Conservation (phyloP, 2,797 vertebrate genomes). For the Thamnophis elegans region DNA sequence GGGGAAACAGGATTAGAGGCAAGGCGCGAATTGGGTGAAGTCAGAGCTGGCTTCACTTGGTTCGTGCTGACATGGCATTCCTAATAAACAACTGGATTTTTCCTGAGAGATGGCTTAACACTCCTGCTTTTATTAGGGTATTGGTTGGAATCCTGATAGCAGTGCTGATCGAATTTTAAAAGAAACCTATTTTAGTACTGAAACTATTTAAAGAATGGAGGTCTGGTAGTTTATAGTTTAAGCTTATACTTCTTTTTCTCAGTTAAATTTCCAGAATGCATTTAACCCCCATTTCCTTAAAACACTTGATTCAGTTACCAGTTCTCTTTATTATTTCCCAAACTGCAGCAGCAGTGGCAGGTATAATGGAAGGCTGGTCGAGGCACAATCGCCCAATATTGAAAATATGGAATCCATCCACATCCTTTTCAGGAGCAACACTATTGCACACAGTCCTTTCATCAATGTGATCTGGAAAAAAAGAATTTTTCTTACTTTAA, state of each 20-base stretch:
- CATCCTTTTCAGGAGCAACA: conserved; percentile 88
- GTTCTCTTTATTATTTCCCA: conserved; percentile 90
- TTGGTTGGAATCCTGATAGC: too few relatives aligned
- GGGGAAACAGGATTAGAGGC: too few relatives aligned
- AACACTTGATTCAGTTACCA: conserved; percentile 65
- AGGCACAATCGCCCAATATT: conserved; percentile 90
- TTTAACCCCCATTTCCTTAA: neutral
- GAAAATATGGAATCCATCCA: conserved; percentile 91
- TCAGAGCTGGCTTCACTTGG: too few relatives aligned
- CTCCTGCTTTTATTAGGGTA: too few relatives aligned
- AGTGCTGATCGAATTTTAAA: neutral
- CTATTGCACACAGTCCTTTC: conserved; percentile 86
- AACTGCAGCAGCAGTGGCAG: conserved; percentile 88
- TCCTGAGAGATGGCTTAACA: too few relatives aligned
- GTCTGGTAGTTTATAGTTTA: neutral
- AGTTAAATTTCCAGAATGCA: neutral
- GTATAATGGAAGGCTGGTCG: conserved; percentile 86
- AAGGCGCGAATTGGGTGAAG: too few relatives aligned
- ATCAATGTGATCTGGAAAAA: conserved; percentile 80
- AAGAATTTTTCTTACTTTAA: neutral
- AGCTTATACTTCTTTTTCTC: neutral
- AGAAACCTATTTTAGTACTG: neutral
- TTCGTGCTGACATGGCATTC: too few relatives aligned
- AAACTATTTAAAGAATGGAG: neutral
- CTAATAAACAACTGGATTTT: too few relatives aligned